Percentiles rank a stretch among this genome's conserved stretches.
Conservation (phyloP, 1,140 invertebrate species). For the Steinernema feltiae region DNA sequence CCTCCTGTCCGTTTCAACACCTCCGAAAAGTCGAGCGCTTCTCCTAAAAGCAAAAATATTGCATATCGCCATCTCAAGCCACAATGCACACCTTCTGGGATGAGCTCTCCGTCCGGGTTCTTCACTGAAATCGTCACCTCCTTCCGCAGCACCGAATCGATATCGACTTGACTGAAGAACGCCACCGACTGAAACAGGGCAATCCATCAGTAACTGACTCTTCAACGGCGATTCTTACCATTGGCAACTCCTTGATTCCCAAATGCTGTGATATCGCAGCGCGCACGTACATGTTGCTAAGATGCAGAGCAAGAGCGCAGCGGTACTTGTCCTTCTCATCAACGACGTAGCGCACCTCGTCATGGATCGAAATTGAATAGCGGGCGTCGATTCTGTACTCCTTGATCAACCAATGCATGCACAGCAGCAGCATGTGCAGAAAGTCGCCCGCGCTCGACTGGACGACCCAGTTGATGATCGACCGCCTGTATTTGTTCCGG, state of each 20-base stretch:
- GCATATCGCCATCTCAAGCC: too few species aligned
- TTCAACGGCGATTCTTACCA: constrained; percentile 58
- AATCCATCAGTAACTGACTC: neutral
- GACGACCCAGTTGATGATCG: constrained; percentile 64
- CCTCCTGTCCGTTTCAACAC: too few species aligned
- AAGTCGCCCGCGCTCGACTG: constrained; percentile 98
- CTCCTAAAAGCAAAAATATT: too few species aligned
- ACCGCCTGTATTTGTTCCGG: constrained; percentile 42
- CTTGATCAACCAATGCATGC: constrained; percentile 81
- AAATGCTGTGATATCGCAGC: constrained; percentile 79
- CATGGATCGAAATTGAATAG: constrained; percentile 93
- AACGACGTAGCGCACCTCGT: constrained; percentile 87
- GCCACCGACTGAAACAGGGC: constrained; percentile 59
- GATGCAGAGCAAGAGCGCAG: constrained; percentile 84
- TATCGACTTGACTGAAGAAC: constrained; percentile 90
- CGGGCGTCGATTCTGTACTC: constrained; percentile 68
- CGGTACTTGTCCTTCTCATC: constrained; percentile 71
- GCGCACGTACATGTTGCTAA: constrained; percentile 85
- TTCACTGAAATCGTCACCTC: constrained; percentile 64
- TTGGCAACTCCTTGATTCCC: constrained; percentile 73
- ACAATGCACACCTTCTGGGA: constrained; percentile 19
- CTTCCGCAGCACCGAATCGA: constrained; percentile 86
- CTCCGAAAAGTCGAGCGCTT: too few species aligned
- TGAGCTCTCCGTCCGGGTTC: constrained; percentile 29
- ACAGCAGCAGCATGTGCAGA: constrained; percentile 82